Evolutionary conservation across 64 coral and sea anemone species (phyloP).

Genomic region (Pachyseris speciosa): DNA sequence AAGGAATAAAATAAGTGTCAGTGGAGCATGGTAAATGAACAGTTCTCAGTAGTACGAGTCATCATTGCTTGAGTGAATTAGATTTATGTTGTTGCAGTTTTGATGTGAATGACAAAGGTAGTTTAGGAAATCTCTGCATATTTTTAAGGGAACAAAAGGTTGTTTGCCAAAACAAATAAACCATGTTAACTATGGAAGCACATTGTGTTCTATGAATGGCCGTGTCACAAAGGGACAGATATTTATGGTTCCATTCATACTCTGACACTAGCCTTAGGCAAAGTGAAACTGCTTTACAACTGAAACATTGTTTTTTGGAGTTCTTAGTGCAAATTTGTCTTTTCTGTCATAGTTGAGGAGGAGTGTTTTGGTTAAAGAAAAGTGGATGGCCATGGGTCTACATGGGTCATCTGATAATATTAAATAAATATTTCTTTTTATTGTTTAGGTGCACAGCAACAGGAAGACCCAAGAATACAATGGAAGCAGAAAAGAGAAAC

Average conservation of each 20-base stretch:
- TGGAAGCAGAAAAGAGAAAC: slow-evolving; percentile 85
- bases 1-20: background rate
- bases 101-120: too few relatives aligned
- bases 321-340: background rate
- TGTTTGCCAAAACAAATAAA: too few relatives aligned
- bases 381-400: background rate
- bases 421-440: slow-evolving; percentile 10
- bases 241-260: slow-evolving; percentile 24
- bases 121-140: too few relatives aligned
- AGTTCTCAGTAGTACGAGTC: too few relatives aligned
- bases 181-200: background rate
- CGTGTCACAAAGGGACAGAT: background rate
- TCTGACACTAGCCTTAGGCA: background rate
- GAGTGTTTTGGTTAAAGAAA: background rate
- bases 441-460: slow-evolving; percentile 78
- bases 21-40: too few relatives aligned
- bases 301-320: background rate
- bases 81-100: too few relatives aligned
- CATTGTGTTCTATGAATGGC: background rate
- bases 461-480: slow-evolving; percentile 88
- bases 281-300: background rate
- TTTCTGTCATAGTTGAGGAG: background rate
- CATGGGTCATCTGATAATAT: background rate
- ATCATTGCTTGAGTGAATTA: background rate
- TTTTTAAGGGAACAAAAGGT: too few relatives aligned